Conservation (phyloP, 2,113 vertebrate genomes). For the Gasterosteus nipponicus region DNA sequence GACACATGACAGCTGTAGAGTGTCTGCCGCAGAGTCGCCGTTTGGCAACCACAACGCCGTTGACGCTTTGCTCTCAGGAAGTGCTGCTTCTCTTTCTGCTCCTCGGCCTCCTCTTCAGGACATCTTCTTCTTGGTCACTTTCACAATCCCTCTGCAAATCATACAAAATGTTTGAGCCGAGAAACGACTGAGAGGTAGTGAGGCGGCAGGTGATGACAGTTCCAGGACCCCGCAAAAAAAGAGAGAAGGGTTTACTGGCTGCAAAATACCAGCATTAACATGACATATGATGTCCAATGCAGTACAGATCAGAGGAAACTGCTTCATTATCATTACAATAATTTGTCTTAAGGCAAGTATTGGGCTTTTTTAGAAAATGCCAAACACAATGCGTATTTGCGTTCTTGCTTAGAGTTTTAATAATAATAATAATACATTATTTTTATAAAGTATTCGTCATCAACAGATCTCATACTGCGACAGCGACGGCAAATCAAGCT, state of each 20-base stretch:
- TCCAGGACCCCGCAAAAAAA: background rate
- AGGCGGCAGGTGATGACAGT: background rate
- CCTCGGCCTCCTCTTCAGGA: constrained; percentile 76
- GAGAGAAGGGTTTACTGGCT: background rate
- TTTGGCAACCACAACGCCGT: constrained; percentile 15
- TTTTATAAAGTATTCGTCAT: too few relatives aligned
- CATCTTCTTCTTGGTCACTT: constrained; percentile 90
- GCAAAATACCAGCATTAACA: background rate
- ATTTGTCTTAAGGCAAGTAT: background rate
- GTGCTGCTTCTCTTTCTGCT: constrained; percentile 90
- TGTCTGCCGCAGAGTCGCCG: constrained; percentile 29
- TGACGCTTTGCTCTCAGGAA: constrained; percentile 77
- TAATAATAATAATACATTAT: too few relatives aligned
- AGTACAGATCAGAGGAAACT: background rate
- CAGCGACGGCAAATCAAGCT: too few relatives aligned
- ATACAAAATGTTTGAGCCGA: background rate
- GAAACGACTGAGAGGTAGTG: background rate
- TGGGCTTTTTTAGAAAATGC: background rate
- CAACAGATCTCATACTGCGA: too few relatives aligned
- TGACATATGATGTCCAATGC: background rate
- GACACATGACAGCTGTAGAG: constrained; percentile 9
- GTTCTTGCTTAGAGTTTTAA: background rate
- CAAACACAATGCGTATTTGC: too few relatives aligned
- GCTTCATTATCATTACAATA: background rate
- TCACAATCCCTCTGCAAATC: constrained; percentile 87